Evolutionary conservation across 2,888 invertebrate genomes (phyloP), one percentile per base, ranked within the genome.

Genomic region (Galerucella calmariensis): DNA sequence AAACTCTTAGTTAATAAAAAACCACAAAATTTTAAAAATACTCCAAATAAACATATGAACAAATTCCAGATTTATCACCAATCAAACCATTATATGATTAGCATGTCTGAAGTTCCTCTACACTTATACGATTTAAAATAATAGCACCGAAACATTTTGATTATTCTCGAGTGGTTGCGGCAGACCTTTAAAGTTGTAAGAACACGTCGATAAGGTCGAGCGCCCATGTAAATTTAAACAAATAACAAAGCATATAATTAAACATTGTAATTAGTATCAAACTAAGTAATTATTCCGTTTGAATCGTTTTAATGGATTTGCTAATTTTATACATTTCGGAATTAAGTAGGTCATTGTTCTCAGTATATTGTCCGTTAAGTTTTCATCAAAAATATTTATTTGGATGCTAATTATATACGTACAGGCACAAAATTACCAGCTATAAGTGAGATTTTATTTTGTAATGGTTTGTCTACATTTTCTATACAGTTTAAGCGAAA

Each of bases 261-360:
- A 53, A 3, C 14, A n/a, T 53, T n/a, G 12, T 53, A 53, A 53
- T 53, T n/a, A 53, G 53, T 51, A n/a, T 51, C n/a, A 51, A 51
- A n/a, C 14, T n/a, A n/a, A 51, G 51, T 53, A 53, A 53, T 53
- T 53, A 53, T 53, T 16, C 14, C 53, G 53, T 53, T 53, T 53
- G 53, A 53, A 53, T 53, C 16, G 2, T 16, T 53, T 41, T 53
- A 53, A 53, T 16, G 53, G 53, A 53, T 53, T 53, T 53, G 53
- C n/a, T 53, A 53, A 48, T 48, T 11, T 53, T 53, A 53, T n/a
- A 53, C 53, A 53, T 12, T 48, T 48, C 48, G 10, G 48, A 48
- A 48, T 48, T 48, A 53, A 53, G 53, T 53, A 51, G 51, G 6
- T 2, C 51, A 53, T 53, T 53, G 53, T 53, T 53, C n/a, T 14